Evolutionary conservation across 2,888 invertebrate genomes (phyloP).

Genomic region (Nephrocerus scutellatus): DNA sequence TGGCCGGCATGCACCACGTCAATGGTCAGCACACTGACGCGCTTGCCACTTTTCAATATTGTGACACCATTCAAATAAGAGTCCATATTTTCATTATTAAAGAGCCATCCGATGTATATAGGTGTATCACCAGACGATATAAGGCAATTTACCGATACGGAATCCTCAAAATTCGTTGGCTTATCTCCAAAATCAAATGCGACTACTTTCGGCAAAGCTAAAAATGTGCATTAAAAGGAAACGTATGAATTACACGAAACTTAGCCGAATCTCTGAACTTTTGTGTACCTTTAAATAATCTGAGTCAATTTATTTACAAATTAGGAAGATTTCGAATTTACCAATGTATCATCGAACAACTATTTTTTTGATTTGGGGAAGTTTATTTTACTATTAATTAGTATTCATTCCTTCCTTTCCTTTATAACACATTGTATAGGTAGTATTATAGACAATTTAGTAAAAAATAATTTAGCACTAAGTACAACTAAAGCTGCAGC

Average conservation of each 20-base stretch:
- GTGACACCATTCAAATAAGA: constrained; percentile 21
- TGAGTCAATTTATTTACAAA: background rate
- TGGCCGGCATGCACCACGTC: constrained; percentile 55
- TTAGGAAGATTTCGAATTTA: too few species aligned
- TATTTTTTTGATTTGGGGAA: too few species aligned
- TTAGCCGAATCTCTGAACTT: too few species aligned
- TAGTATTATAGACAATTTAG: too few species aligned
- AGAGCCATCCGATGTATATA: constrained; percentile 60
- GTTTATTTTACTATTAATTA: too few species aligned
- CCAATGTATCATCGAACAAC: too few species aligned
- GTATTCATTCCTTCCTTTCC: too few species aligned
- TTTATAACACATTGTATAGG: too few species aligned
- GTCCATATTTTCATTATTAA: constrained; percentile 39
- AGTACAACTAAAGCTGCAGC: too few species aligned
- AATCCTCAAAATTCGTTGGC: constrained; percentile 52
- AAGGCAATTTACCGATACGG: constrained; percentile 58
- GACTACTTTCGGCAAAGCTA: constrained; percentile 66
- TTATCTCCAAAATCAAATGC: constrained; percentile 67
- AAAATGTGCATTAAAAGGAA: too few species aligned
- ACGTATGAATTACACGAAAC: too few species aligned
- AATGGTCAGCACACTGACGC: constrained; percentile 53
- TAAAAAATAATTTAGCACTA: too few species aligned
- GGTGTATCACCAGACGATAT: constrained; percentile 68
- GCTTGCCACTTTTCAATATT: constrained; percentile 45
- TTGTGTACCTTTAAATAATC: background rate